Evolutionary conservation across 2,888 invertebrate species (phyloP), one percentile per base, ranked within the genome.

Genomic region (Volucella inflata): DNA sequence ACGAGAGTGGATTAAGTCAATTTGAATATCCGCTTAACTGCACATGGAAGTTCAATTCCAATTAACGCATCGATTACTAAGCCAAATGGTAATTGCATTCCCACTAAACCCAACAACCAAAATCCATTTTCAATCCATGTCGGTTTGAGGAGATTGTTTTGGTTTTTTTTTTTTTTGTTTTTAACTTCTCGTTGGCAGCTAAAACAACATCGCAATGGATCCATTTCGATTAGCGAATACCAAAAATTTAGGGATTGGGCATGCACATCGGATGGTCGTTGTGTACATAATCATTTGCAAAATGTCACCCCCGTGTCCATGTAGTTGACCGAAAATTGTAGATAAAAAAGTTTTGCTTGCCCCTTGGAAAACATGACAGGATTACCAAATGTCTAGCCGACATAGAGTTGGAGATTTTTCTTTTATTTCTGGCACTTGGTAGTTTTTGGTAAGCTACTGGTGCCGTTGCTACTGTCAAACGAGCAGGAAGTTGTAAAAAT

Each of bases 41-140:
- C 78, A 74, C 48, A 21, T 21, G 17, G 21, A 50, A 51, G 75
- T 84, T 84, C 84, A 72, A 60, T 80, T 76, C 84, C 84, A 84
- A 84, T 84, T 84, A 84, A 84, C 80, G 84, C 75, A 80, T 76
- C 84, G 75, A 84, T 84, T 80, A 76, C 84, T 55, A 76, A 80
- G 84, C 75, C 84, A 84, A 84, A 67, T 84, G 75, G 67, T 77
- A 64, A 70, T 81, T 53, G 74, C 62, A 55, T 64, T 79, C 16
- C 64, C 40, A 59, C 75, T 70, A 80, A 83, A 68, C 21, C 74
- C 79, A 11, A 42, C 74, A 42, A 74, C 62, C 59, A 30, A 74
- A 79, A 74, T 70, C 68, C 70, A 53, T 68, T 83, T 74, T 70
- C 74, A 53, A 75, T 75, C 51, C 53, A 21, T 4, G 21, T 11